Evolutionary conservation across 2,888 invertebrate genomes (phyloP).

Genomic region (Folsomia manolachei): DNA sequence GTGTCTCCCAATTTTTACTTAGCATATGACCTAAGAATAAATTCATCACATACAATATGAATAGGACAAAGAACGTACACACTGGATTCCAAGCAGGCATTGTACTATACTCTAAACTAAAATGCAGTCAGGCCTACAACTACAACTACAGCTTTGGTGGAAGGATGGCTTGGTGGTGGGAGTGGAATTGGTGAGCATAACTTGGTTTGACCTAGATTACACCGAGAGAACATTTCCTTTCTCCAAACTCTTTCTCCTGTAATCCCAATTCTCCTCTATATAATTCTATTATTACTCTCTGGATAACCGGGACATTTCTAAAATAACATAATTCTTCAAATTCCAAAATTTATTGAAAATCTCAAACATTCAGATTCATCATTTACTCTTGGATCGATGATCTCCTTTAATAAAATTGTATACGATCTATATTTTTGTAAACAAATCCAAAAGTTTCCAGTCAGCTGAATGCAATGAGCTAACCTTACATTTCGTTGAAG

Average conservation of each 20-base stretch:
- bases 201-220: constrained; percentile 3
- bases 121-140: too few species aligned
- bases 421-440: too few species aligned
- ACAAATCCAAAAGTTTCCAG: too few species aligned
- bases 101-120: too few species aligned
- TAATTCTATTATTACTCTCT: constrained; percentile 10
- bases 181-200: background rate
- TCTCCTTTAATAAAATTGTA: background rate
- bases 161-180: background rate
- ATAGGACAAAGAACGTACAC: too few species aligned
- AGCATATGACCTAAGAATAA: background rate
- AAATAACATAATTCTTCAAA: background rate
- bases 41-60: too few species aligned
- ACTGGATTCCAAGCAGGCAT: too few species aligned
- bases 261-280: background rate
- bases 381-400: background rate
- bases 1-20: background rate
- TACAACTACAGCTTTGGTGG: background rate
- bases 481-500: too few species aligned
- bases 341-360: background rate
- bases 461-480: too few species aligned
- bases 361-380: background rate
- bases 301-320: background rate
- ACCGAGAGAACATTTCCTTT: background rate
- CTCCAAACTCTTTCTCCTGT: constrained; percentile 1